Percentiles rank a stretch among this genome's conserved stretches.
These are phyloP conservation scores for Ligdia adustata DNA, from an alignment of 2,888 invertebrate species.

Conservation along the genomic window DNA sequence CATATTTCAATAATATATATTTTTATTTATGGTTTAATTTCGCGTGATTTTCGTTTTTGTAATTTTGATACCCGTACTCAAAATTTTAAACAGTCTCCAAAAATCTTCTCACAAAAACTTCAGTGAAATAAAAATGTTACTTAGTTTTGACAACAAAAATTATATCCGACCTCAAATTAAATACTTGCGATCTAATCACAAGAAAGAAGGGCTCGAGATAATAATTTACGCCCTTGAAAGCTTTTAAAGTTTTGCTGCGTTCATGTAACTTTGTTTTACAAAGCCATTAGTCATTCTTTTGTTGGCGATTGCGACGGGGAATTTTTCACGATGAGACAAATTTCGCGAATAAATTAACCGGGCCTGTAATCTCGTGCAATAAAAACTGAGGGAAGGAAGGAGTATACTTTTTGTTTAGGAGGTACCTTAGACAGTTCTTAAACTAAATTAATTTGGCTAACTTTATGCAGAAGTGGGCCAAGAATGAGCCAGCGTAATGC, in stretches of 20 bases:
- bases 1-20: too few relatives aligned
- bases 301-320: conserved; percentile 74
- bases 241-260: conserved; percentile 69
- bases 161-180: background rate
- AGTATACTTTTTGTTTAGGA: conserved; percentile 46
- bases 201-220: conserved; percentile 58
- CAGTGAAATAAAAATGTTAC: too few relatives aligned
- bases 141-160: too few relatives aligned
- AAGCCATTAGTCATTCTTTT: conserved; percentile 81
- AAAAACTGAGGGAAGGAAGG: conserved; percentile 48
- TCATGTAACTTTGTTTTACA: conserved; percentile 78
- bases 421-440: conserved; percentile 44
- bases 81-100: too few relatives aligned
- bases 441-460: conserved; percentile 41
- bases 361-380: conserved; percentile 76
- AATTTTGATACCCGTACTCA: too few relatives aligned
- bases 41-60: too few relatives aligned
- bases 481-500: conserved; percentile 34
- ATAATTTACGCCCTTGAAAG: conserved; percentile 76
- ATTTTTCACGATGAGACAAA: conserved; percentile 82
- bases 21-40: too few relatives aligned
- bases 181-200: conserved; percentile 14
- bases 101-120: too few relatives aligned
- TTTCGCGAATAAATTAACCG: conserved; percentile 81
- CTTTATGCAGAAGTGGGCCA: conserved; percentile 38